Evolutionary conservation across 2,888 invertebrate species (phyloP).

Genomic region (Byasa hedistus): DNA sequence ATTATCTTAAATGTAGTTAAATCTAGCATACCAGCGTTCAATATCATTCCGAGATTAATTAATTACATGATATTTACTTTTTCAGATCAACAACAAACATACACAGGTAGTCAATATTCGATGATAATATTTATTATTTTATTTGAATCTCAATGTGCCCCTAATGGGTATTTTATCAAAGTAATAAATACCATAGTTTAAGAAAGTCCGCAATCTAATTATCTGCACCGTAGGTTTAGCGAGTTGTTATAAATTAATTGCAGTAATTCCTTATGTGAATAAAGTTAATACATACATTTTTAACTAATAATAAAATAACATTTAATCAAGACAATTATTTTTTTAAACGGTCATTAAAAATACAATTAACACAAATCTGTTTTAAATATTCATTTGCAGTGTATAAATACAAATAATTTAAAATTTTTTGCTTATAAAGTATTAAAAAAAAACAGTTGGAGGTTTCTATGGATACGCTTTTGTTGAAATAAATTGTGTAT

Average conservation of each 20-base stretch:
- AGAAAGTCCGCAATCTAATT: background rate
- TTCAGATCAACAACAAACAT: slow-evolving; percentile 29
- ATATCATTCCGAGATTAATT: no score
- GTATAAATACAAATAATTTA: background rate
- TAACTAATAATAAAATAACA: no score
- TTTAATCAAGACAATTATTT: no score
- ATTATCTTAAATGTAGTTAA: no score
- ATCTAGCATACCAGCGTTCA: no score
- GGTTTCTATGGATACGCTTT: background rate
- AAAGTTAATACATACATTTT: no score
- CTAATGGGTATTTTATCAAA: slow-evolving; percentile 9
- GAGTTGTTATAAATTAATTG: no score
- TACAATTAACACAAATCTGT: background rate
- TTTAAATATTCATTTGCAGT: background rate
- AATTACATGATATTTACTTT: no score
- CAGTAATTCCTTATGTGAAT: no score
- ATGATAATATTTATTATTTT: slow-evolving; percentile 15
- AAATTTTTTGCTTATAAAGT: background rate
- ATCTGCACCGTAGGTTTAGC: background rate
- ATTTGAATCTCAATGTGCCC: slow-evolving; percentile 20
- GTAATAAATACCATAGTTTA: slow-evolving; percentile 9
- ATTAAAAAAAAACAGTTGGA: background rate
- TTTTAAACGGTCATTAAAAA: no score
- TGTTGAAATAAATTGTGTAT: background rate
- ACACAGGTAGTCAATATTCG: slow-evolving; percentile 23